Evolutionary conservation across 2,113 vertebrate genomes (phyloP).

Genomic region (Sterna hirundo): DNA sequence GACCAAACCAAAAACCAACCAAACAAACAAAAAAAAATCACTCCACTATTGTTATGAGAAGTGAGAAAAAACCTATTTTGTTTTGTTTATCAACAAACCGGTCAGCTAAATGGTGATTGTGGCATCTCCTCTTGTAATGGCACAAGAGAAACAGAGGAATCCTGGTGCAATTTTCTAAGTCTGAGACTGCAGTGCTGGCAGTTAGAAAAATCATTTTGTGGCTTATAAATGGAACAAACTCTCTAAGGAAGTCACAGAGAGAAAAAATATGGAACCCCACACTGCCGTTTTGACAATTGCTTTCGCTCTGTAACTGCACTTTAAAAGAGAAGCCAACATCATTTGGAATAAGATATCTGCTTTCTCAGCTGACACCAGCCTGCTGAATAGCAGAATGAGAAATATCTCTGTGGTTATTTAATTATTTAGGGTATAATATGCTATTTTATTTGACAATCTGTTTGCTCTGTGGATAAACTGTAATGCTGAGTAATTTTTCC

Average conservation of each 20-base stretch:
- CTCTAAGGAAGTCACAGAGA: neutral
- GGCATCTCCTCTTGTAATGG: neutral
- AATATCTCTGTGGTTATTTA: constrained; percentile 32
- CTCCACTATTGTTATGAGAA: neutral
- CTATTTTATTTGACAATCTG: constrained; percentile 53
- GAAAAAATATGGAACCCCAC: neutral
- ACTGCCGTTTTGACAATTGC: neutral
- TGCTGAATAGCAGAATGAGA: constrained; percentile 34
- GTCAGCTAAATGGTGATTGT: neutral
- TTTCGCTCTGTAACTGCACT: constrained; percentile 4
- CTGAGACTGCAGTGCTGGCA: neutral
- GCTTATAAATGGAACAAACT: neutral
- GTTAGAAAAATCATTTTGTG: neutral
- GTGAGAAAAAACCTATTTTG: neutral
- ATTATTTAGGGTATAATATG: constrained; percentile 49
- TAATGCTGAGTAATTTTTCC: constrained; percentile 57
- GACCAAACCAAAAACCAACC: neutral
- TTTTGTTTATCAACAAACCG: neutral
- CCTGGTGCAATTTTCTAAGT: neutral
- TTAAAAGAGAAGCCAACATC: neutral
- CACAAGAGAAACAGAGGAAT: neutral
- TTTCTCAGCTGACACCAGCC: neutral
- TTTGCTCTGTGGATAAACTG: constrained; percentile 55
- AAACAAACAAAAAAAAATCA: neutral
- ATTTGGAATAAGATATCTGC: constrained; percentile 24